Evolutionary conservation across 2,888 invertebrate genomes (phyloP), one percentile per base, ranked within the genome.

Genomic region (Caenorhabditis doughertyi): DNA sequence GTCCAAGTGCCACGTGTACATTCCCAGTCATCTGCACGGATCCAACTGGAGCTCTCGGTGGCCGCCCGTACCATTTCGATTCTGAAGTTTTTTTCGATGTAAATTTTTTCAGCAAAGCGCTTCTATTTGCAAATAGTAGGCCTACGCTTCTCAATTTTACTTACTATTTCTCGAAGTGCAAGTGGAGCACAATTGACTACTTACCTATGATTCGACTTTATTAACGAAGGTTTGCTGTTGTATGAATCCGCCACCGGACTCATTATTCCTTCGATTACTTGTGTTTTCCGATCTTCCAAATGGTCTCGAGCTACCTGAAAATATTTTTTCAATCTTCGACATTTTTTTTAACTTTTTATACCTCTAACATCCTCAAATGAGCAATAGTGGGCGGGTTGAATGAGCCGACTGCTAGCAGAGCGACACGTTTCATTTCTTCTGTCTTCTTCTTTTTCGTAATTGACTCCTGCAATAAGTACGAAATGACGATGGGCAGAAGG

Each of bases 361-460:
- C 82, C 71, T 83, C 83, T 18, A 83, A 27, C 83, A 83, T 83
- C 21, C 83, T 55, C 16, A 98, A 94, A 93, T 98, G 98, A 96
- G 97, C 97, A 89, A 95, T 95, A 11, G 98, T 98, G 53, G 96
- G 95, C 21, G 98, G 98, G 93, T 97, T 98, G 92, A 95, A 98
- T 74, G 96, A 96, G 39, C 98, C 98, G 92, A 97, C 97, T 7
- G 95, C 95, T 85, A 97, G 93, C 80, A 96, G 93, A 79, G 95
- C 94, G 65, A 96, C 94, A 47, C 71, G 55, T 29, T 89, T 86
- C 67, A 65, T 65, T 47, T n/a, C n/a, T 8, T 55, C n/a, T 5
- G n/a, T 42, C 42, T 27, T n/a, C n/a, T n/a, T n/a, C n/a, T n/a
- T n/a, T n/a, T n/a, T n/a, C n/a, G n/a, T n/a, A n/a, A n/a, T n/a